Evolutionary conservation across 2,888 invertebrate genomes (phyloP).

Genomic region (Lypha dubia): DNA sequence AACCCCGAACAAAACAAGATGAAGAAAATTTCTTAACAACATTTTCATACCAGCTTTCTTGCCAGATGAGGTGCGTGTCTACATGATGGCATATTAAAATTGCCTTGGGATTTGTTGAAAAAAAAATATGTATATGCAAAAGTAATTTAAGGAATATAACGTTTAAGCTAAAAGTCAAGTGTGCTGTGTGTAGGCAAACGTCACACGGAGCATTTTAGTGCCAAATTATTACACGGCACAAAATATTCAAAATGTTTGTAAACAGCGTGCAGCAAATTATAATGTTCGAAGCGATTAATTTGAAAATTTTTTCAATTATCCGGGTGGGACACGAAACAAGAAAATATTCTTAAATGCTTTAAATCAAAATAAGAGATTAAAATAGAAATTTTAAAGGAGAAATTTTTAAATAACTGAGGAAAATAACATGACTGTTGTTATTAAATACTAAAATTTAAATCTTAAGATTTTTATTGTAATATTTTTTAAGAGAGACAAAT

Average conservation of each 20-base stretch:
- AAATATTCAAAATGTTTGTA: slow-evolving; percentile 62
- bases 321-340: neutral
- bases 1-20: slow-evolving; percentile 15
- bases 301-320: neutral
- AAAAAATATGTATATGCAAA: neutral
- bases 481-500: too few species aligned
- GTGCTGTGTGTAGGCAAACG: neutral
- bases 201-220: slow-evolving; percentile 57
- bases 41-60: slow-evolving; percentile 5
- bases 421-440: too few species aligned
- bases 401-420: neutral
- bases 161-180: neutral
- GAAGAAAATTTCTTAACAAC: slow-evolving; percentile 27
- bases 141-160: neutral
- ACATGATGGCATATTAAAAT: slow-evolving; percentile 44
- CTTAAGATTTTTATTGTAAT: too few species aligned
- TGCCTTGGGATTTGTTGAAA: neutral
- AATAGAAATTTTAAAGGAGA: neutral
- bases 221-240: slow-evolving; percentile 59
- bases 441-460: too few species aligned
- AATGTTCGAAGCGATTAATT: slow-evolving; percentile 6
- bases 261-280: slow-evolving; percentile 63
- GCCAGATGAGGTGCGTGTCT: slow-evolving; percentile 31
- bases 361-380: neutral
- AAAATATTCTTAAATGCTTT: neutral